These are phyloP conservation scores for Ormyrus nitidulus DNA, from an alignment of 2,888 invertebrate species.

Conservation along the genomic window DNA sequence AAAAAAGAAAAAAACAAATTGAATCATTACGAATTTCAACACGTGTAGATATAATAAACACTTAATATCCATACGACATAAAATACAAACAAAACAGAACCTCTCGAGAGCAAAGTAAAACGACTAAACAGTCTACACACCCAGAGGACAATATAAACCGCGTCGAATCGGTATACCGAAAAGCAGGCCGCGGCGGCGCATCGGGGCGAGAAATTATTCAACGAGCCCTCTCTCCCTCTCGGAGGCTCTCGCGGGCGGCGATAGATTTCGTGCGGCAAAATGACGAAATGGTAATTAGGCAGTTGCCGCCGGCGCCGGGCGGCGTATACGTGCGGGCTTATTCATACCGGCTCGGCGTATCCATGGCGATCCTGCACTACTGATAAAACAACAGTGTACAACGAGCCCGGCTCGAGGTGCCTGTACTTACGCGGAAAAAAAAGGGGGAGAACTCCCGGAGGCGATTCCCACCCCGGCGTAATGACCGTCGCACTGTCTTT, in stretches of 20 bases:
- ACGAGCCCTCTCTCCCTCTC: neutral
- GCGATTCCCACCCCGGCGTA: slow-evolving; percentile 45
- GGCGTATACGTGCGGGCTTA: slow-evolving; percentile 63
- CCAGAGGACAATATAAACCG: no score
- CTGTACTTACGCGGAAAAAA: slow-evolving; percentile 66
- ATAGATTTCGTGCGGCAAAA: slow-evolving; percentile 62
- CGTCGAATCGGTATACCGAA: no score
- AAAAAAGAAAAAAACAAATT: no score
- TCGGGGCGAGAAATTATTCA: no score
- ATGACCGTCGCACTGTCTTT: neutral
- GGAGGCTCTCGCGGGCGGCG: neutral
- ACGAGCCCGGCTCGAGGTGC: slow-evolving; percentile 60
- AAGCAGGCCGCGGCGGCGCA: no score
- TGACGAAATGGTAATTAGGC: slow-evolving; percentile 71
- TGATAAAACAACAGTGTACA: slow-evolving; percentile 75
- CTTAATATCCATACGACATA: no score
- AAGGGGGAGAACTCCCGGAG: slow-evolving; percentile 61
- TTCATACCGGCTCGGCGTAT: slow-evolving; percentile 69
- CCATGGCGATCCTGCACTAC: slow-evolving; percentile 74
- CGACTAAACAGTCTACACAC: no score
- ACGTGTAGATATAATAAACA: no score
- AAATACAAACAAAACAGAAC: no score
- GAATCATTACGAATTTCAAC: no score
- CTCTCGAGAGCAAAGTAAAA: no score
- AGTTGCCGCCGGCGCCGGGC: slow-evolving; percentile 55